These are phyloP conservation scores for Puma concolor DNA, from an alignment of 2,113 vertebrate species.

Conservation along the genomic window DNA sequence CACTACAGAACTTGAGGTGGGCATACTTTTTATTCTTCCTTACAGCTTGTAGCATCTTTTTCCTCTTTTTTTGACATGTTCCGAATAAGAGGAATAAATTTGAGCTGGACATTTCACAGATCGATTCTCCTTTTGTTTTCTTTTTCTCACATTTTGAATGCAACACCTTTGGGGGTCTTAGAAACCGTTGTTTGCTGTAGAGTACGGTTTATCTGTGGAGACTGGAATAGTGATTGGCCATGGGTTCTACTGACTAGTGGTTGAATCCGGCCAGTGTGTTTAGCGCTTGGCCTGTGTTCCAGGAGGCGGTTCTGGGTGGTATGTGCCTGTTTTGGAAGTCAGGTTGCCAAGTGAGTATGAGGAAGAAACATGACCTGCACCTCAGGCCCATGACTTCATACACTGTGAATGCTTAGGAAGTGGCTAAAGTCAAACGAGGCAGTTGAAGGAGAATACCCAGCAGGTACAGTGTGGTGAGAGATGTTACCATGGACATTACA, in stretches of 20 bases:
- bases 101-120: neutral
- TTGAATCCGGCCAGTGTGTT: neutral
- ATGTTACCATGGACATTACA: accelerated
- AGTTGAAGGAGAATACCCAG: accelerated
- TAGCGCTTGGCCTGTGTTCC: neutral
- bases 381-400: neutral
- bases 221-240: accelerated
- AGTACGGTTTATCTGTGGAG: neutral
- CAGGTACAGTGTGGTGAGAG: accelerated
- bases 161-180: neutral
- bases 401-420: neutral
- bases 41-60: neutral
- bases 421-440: neutral
- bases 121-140: neutral
- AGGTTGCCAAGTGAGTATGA: neutral
- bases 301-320: neutral
- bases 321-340: neutral
- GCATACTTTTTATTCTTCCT: neutral
- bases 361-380: neutral
- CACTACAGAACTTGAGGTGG: neutral
- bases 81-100: neutral
- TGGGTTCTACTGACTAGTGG: neutral
- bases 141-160: neutral
- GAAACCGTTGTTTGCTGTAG: too few relatives aligned
- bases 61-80: neutral